Evolutionary conservation across 2,797 vertebrate species (phyloP).

Genomic region (Gymnodraco acuticeps): DNA sequence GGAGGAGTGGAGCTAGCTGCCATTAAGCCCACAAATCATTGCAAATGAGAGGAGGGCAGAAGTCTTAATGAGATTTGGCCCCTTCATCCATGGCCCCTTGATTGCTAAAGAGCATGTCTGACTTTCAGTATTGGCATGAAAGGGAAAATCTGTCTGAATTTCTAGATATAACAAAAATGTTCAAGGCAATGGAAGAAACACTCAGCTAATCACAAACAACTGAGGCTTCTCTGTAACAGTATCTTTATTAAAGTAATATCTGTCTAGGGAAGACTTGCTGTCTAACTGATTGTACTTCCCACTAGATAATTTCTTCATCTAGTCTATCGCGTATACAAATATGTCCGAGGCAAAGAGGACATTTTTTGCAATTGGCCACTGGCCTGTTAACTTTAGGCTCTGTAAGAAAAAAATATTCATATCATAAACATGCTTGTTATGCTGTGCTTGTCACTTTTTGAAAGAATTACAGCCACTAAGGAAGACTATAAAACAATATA

Average conservation of each 20-base stretch:
- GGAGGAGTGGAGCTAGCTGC: neutral
- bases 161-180: slow-evolving; percentile 16
- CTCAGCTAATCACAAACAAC: slow-evolving; percentile 35
- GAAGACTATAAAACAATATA: slow-evolving; percentile 32
- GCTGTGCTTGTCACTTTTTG: slow-evolving; percentile 7
- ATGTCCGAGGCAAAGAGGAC: slow-evolving; percentile 22
- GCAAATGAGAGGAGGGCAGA: slow-evolving; percentile 19
- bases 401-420: slow-evolving; percentile 49
- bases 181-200: slow-evolving; percentile 24
- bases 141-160: slow-evolving; percentile 5
- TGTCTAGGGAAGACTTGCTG: slow-evolving; percentile 31
- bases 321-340: slow-evolving; percentile 40
- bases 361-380: slow-evolving; percentile 13
- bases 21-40: slow-evolving; percentile 20
- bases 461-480: slow-evolving; percentile 37
- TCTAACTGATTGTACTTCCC: slow-evolving; percentile 6
- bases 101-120: neutral
- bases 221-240: slow-evolving; percentile 33
- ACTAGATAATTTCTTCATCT: slow-evolving; percentile 34
- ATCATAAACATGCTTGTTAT: slow-evolving; percentile 20
- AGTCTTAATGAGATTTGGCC: slow-evolving; percentile 19
- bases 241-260: slow-evolving; percentile 5
- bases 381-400: slow-evolving; percentile 13
- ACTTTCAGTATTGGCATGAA: slow-evolving; percentile 2
- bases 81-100: neutral